These are phyloP conservation scores for Emys orbicularis DNA, from an alignment of 2,797 vertebrate genomes.

Conservation along the genomic window DNA sequence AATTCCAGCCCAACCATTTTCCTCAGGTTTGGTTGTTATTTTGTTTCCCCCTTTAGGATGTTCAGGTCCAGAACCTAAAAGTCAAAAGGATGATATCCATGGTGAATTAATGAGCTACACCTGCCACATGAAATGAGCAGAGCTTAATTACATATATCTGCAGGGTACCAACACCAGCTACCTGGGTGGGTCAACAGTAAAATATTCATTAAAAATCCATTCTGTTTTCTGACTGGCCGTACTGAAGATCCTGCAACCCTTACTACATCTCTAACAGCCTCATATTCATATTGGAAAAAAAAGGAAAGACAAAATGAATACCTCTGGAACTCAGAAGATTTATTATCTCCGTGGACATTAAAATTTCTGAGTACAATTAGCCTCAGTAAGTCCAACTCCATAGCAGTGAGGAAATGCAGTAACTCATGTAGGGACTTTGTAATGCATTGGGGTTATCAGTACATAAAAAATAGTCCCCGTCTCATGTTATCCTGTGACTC, in stretches of 20 bases:
- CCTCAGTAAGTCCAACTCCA: not conserved
- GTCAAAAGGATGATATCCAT: not conserved
- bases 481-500: not conserved
- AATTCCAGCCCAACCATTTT: not conserved
- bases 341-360: not conserved
- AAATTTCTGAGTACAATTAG: not conserved
- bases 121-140: constrained; percentile 17
- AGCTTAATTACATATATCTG: not conserved
- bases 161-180: not conserved
- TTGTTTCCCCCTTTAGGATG: not conserved
- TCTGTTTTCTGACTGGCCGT: not conserved
- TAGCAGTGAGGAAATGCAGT: not conserved
- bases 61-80: not conserved
- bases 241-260: not conserved
- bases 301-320: not conserved
- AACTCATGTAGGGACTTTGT: not conserved
- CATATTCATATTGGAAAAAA: not conserved
- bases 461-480: not conserved
- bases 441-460: not conserved
- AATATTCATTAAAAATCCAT: constrained; percentile 27
- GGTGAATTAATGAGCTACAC: constrained; percentile 24
- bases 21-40: not conserved
- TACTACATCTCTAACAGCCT: not conserved
- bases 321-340: not conserved
- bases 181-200: not conserved